Percentiles rank a stretch among this genome's conserved stretches.
Conservation (phyloP, 64 coral and sea anemone species). For the Pocillopora damicornis region DNA sequence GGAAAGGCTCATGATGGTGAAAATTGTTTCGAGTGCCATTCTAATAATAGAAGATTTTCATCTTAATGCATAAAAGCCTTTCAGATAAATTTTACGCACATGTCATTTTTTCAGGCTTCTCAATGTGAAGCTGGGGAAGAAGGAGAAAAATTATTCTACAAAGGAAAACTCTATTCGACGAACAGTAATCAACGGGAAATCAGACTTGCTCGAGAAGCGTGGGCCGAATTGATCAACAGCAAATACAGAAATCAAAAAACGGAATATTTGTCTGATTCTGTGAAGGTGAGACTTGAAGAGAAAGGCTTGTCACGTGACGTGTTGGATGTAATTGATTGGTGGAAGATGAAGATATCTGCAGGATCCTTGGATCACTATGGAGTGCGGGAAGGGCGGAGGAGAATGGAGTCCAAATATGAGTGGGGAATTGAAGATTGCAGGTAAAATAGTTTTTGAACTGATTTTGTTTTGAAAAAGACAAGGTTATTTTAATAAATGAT, state of each 20-base stretch:
- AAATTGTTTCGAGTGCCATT: too few species aligned
- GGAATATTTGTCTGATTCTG: constrained; percentile 6
- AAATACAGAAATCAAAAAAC: neutral
- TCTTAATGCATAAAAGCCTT: too few species aligned
- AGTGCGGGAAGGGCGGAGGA: constrained; percentile 1
- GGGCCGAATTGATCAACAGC: constrained; percentile 37
- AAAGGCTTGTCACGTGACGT: constrained; percentile 24
- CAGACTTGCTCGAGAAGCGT: constrained; percentile 27
- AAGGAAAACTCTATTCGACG: constrained; percentile 39
- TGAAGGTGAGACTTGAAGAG: neutral
- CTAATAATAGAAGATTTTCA: too few species aligned
- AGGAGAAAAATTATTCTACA: constrained; percentile 22
- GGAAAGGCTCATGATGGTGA: too few species aligned
- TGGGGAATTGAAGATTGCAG: neutral
- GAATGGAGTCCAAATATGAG: constrained; percentile 14
- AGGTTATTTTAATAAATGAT: neutral
- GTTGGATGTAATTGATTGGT: neutral
- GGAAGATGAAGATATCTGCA: constrained; percentile 11
- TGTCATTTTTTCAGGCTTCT: constrained; percentile 8
- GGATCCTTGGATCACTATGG: constrained; percentile 2
- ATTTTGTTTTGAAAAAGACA: too few species aligned
- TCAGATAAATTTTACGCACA: too few species aligned
- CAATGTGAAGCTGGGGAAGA: constrained; percentile 7
- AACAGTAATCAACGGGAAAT: constrained; percentile 41
- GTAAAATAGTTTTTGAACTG: neutral